Conservation (phyloP, 2,888 invertebrate genomes). For the Drosophila siamana region DNA sequence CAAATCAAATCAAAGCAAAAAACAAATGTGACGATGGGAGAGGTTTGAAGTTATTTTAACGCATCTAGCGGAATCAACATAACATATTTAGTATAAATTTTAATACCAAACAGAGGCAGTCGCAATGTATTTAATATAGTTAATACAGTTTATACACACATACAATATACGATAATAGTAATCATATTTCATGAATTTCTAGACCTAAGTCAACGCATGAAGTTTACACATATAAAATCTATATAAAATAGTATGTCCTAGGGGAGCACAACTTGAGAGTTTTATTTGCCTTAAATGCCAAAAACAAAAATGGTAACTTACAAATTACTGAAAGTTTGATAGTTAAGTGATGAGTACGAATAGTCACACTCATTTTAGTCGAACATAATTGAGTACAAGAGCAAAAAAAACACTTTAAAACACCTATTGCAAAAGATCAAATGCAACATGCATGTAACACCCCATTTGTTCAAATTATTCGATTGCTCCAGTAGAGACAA, state of each 20-base stretch:
- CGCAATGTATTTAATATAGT: constrained; percentile 45
- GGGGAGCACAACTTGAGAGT: constrained; percentile 52
- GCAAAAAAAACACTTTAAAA: constrained; percentile 50
- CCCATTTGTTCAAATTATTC: background rate
- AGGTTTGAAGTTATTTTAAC: constrained; percentile 51
- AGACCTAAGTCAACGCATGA: constrained; percentile 49
- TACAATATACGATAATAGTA: constrained; percentile 35
- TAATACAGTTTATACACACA: constrained; percentile 20
- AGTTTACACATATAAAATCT: constrained; percentile 27
- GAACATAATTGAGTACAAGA: constrained; percentile 40
- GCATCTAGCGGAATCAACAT: constrained; percentile 48
- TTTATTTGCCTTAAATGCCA: constrained; percentile 60
- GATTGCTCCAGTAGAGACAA: background rate
- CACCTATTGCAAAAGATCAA: background rate
- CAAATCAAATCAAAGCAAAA: constrained; percentile 10
- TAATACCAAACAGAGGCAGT: constrained; percentile 42
- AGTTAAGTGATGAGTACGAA: constrained; percentile 19
- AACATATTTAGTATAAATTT: constrained; percentile 57
- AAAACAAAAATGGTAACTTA: constrained; percentile 42
- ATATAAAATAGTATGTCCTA: background rate
- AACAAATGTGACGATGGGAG: background rate
- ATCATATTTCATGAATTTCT: constrained; percentile 66
- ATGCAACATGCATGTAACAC: no score
- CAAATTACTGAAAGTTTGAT: constrained; percentile 27
- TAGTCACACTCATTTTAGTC: constrained; percentile 24